Evolutionary conservation across 2,113 vertebrate species (phyloP).

Genomic region (Phyllostomus discolor): DNA sequence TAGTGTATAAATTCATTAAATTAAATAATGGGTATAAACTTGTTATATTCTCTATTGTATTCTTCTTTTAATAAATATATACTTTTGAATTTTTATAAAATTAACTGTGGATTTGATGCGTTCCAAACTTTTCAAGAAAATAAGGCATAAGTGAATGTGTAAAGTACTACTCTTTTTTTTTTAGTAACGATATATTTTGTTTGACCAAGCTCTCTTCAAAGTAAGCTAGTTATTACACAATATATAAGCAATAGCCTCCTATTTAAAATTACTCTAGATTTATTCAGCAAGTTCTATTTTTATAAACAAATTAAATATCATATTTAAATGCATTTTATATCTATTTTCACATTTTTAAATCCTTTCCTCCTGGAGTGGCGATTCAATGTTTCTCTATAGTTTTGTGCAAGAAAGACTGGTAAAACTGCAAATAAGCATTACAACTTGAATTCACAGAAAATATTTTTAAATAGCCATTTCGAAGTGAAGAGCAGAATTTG

Average conservation of each 20-base stretch:
- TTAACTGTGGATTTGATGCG: background rate
- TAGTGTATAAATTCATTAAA: background rate
- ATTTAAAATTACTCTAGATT: slow-evolving; percentile 45
- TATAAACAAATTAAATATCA: slow-evolving; percentile 38
- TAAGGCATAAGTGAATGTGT: background rate
- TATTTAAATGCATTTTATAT: slow-evolving; percentile 37
- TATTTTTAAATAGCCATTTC: background rate
- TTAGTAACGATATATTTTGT: slow-evolving; percentile 61
- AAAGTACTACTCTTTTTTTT: background rate
- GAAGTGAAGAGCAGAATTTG: background rate
- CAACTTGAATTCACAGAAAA: slow-evolving; percentile 7
- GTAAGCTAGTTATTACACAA: slow-evolving; percentile 54
- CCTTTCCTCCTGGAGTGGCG: background rate
- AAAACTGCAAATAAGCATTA: background rate
- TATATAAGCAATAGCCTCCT: slow-evolving; percentile 60
- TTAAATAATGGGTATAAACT: background rate
- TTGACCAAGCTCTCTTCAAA: slow-evolving; percentile 51
- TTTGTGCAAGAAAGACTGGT: background rate
- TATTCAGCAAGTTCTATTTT: slow-evolving; percentile 41
- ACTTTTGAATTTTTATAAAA: background rate
- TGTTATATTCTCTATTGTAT: background rate
- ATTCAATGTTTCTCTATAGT: background rate
- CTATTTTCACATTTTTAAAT: background rate
- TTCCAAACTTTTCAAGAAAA: background rate
- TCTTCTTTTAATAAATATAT: background rate